These are phyloP conservation scores for Epirrita christyi DNA, from an alignment of 2,888 invertebrate genomes.

Conservation along the genomic window DNA sequence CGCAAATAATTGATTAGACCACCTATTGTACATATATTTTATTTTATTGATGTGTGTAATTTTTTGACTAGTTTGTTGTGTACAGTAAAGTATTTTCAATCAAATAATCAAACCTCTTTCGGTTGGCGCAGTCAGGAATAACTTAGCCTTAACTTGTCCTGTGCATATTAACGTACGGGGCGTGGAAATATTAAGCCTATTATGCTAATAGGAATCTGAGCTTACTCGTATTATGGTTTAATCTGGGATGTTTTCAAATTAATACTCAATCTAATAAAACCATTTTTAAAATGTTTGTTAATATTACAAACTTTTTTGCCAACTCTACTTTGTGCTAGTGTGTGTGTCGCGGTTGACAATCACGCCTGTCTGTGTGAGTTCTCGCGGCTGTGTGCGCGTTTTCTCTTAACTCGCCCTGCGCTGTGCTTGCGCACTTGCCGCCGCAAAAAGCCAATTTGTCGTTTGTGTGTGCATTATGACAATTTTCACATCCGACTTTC, in stretches of 20 bases:
- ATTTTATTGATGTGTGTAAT: too few relatives aligned
- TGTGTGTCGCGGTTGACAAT: constrained; percentile 50
- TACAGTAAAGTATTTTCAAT: too few relatives aligned
- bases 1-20: too few relatives aligned
- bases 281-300: background rate
- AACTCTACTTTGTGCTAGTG: constrained; percentile 48
- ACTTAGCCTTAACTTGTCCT: too few relatives aligned
- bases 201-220: too few relatives aligned
- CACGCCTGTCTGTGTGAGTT: constrained; percentile 40
- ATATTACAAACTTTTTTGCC: constrained; percentile 40
- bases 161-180: too few relatives aligned
- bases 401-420: constrained; percentile 60
- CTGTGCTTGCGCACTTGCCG: constrained; percentile 42
- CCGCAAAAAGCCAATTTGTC: constrained; percentile 71
- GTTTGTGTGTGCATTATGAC: constrained; percentile 72
- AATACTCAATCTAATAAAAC: background rate
- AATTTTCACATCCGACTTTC: constrained; percentile 84
- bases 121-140: too few relatives aligned
- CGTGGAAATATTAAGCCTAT: too few relatives aligned
- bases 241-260: background rate
- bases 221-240: too few relatives aligned
- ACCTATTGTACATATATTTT: too few relatives aligned
- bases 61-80: too few relatives aligned
- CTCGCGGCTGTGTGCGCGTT: constrained; percentile 46
- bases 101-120: too few relatives aligned